Percentiles rank a stretch among this genome's conserved stretches.
phyloP scores from a whole-genome alignment of 2,797 vertebrate species.

The Antrozous pallidus region DNA sequence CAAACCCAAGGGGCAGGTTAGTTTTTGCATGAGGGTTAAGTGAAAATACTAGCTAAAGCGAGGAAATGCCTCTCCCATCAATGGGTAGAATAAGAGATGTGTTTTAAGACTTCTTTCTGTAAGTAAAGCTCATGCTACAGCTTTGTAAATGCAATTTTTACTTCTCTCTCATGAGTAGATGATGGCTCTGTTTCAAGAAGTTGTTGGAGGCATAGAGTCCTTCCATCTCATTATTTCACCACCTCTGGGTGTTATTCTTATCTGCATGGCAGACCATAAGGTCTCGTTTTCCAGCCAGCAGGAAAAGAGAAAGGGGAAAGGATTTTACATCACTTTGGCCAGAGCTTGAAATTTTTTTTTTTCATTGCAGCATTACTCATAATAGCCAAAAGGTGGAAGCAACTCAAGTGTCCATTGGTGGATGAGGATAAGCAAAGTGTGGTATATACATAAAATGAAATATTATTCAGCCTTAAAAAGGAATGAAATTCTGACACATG shows the following conservation, averaged over 20 bases:
- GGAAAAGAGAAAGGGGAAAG: neutral
- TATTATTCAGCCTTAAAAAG: neutral
- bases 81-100: neutral
- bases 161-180: neutral
- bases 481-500: neutral
- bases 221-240: neutral
- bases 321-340: neutral
- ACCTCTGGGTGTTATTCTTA: neutral
- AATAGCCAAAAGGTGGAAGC: neutral
- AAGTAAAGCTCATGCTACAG: neutral
- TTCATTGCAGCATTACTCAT: neutral
- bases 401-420: neutral
- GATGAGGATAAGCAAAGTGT: neutral
- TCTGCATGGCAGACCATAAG: neutral
- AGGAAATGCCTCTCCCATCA: neutral
- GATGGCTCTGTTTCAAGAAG: neutral
- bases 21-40: neutral
- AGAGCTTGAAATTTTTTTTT: neutral
- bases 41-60: neutral
- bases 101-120: neutral
- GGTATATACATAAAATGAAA: too few relatives aligned
- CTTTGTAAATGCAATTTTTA: neutral
- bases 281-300: neutral
- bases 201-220: neutral
- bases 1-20: neutral